A percentile compares a stretch with the other conserved stretches of the same genome.
phyloP scores from a whole-genome alignment of 2,888 invertebrate species.

The Ariolimax columbianus region DNA sequence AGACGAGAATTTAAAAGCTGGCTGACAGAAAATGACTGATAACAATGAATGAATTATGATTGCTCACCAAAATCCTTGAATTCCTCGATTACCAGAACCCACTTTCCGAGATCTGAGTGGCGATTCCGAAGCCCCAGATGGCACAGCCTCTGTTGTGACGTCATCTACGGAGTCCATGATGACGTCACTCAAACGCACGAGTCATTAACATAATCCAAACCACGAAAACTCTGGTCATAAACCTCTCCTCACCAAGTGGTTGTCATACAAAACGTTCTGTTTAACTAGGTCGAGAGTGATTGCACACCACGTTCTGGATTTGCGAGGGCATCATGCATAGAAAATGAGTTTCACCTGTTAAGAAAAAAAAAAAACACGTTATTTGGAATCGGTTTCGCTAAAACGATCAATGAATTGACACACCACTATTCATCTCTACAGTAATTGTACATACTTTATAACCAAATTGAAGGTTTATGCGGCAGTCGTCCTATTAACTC shows the following conservation, averaged over 20 bases:
- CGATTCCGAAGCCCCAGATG: background rate
- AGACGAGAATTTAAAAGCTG: too few species aligned
- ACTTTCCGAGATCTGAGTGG: constrained; percentile 20
- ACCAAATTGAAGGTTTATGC: too few species aligned
- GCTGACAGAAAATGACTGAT: background rate
- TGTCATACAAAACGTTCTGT: background rate
- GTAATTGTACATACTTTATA: too few species aligned
- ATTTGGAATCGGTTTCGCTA: too few species aligned
- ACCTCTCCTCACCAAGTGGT: background rate
- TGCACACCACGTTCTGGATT: too few species aligned
- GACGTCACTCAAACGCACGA: background rate
- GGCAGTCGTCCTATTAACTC: too few species aligned
- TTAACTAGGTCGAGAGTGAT: background rate
- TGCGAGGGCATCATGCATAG: too few species aligned
- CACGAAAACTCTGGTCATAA: background rate
- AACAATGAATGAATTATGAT: background rate
- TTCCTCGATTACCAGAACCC: constrained; percentile 24
- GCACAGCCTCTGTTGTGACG: background rate
- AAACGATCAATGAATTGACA: too few species aligned
- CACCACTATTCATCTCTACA: too few species aligned
- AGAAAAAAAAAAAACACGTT: too few species aligned
- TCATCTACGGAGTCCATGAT: constrained; percentile 2
- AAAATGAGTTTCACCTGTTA: too few species aligned
- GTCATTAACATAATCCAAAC: constrained; percentile 8
- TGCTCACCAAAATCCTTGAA: constrained; percentile 35